Evolutionary conservation across 2,797 vertebrate genomes (phyloP).

Genomic region (Propithecus perrieri): DNA sequence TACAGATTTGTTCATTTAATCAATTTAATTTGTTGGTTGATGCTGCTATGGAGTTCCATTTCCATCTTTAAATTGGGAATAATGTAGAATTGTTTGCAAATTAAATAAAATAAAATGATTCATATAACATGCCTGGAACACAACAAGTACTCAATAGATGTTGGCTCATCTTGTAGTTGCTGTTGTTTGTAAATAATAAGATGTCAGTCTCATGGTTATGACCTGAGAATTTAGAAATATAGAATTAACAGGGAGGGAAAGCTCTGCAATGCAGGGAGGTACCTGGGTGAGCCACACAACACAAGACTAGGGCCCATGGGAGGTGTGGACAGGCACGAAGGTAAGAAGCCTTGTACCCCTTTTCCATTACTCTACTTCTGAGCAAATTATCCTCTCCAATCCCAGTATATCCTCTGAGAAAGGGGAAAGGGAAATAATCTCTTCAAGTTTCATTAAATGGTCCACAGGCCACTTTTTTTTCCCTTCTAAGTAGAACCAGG

Average conservation of each 20-base stretch:
- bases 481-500: conserved; percentile 1
- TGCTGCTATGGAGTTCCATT: neutral
- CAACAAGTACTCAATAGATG: neutral
- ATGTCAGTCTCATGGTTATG: neutral
- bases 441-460: conserved; percentile 48
- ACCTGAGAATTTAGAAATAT: neutral
- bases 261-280: neutral
- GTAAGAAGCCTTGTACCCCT: neutral
- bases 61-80: neutral
- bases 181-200: neutral
- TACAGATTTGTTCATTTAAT: neutral
- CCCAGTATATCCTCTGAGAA: neutral
- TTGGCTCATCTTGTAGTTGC: neutral
- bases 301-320: neutral
- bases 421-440: conserved; percentile 43
- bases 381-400: neutral
- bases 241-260: neutral
- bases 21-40: neutral
- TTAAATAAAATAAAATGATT: conserved; percentile 1
- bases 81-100: neutral
- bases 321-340: neutral
- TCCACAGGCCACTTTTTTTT: conserved; percentile 8
- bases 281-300: neutral
- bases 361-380: neutral
- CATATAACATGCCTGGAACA: neutral